Base-by-base conservation (phyloP, 2,888 invertebrate species). In the Drosophila emarginata region DNA sequence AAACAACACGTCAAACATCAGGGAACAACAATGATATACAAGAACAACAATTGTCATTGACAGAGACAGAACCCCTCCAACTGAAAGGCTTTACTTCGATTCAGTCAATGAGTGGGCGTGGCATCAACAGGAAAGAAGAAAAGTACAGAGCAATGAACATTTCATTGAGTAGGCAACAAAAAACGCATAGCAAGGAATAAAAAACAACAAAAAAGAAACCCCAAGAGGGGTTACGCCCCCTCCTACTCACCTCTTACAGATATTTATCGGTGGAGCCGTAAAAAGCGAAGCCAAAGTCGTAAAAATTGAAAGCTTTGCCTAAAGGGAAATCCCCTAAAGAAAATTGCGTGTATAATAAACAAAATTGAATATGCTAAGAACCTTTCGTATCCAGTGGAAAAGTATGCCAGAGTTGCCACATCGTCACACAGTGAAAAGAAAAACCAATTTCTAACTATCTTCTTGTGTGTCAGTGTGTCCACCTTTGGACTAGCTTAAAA, bases 151-250 rank as follows among this genome's bases (percentile, higher is more conserved):
- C 76, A 52, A 85, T 83, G 85, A 87, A 84, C 79, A 87, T 83
- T 82, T 79, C 83, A 85, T 71, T 83, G 82, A 83, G 79, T 74
- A 74, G 67, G 66, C 71, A 67, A 79, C 68, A 74, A 72, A 82
- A 72, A 72, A 74, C 70, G 74, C 78, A 80, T 75, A 67, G 59
- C 67, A 36, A 37, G 71, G 73, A 71, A 76, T 79, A 78, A 80
- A 77, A 70, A 72, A 74, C 61, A 71, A 69, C 72, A 65, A 69
- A 32, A 32, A 32, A 32, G 9, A 32, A 32, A 11, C 2, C 64
- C 54, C 57, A 52, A 37, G 51, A 60, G 54, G 64, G 37, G 67
- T 21, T 18, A 11, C 18, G 4, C 3, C 18, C 18, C 21, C 45
- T 0, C 18, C 40, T 18, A 2, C 40, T 4, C 9, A 7, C 15